phyloP scores from a whole-genome alignment of 2,797 vertebrate species.

The Sciaenops ocellatus region DNA sequence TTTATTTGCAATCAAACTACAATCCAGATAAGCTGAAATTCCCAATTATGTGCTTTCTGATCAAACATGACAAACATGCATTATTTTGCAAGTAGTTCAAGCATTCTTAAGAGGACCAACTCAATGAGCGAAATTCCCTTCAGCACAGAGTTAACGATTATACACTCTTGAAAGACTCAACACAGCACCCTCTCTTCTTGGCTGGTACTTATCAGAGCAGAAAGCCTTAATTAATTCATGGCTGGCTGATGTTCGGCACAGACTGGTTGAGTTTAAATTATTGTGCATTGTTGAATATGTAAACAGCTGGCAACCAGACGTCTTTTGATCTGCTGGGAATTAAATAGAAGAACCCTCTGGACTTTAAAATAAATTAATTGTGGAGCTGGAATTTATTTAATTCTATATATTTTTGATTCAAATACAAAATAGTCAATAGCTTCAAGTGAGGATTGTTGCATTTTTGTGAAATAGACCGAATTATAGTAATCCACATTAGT shows the following conservation, averaged over 20 bases:
- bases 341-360: slow-evolving; percentile 50
- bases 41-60: slow-evolving; percentile 27
- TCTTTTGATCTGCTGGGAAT: slow-evolving; percentile 63
- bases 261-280: slow-evolving; percentile 75
- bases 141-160: slow-evolving; percentile 70
- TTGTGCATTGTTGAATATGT: slow-evolving; percentile 81
- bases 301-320: slow-evolving; percentile 77
- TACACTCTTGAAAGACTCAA: slow-evolving; percentile 66
- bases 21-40: slow-evolving; percentile 27
- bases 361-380: slow-evolving; percentile 45
- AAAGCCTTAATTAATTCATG: slow-evolving; percentile 85
- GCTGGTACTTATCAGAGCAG: slow-evolving; percentile 84
- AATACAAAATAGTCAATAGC: neutral
- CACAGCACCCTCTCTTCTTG: slow-evolving; percentile 67
- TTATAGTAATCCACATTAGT: neutral
- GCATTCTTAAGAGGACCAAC: slow-evolving; percentile 45
- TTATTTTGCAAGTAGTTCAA: slow-evolving; percentile 56
- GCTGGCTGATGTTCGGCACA: slow-evolving; percentile 80
- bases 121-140: slow-evolving; percentile 68
- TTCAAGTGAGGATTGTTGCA: neutral
- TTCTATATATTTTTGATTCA: neutral
- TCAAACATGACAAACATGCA: slow-evolving; percentile 38
- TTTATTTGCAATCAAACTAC: slow-evolving; percentile 17
- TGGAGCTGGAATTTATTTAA: slow-evolving; percentile 17
- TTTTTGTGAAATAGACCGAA: neutral